Conservation (phyloP, 2,113 vertebrate species). For the Phasianus colchicus region DNA sequence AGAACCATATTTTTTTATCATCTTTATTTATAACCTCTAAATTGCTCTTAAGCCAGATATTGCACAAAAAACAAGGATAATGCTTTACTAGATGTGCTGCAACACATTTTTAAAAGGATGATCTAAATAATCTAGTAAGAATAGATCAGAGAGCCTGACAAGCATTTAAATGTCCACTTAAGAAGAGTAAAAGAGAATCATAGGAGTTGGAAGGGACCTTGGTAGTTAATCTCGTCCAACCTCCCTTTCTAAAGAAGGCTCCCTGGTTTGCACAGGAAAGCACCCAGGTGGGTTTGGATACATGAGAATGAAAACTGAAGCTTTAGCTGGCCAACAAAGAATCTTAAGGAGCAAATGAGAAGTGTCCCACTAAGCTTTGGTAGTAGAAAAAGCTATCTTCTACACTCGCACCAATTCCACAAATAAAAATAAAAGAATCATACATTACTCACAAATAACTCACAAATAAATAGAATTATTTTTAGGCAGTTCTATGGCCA, state of each 20-base stretch:
- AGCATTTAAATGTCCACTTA: not conserved
- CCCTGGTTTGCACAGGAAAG: too few species aligned
- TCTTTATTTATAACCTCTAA: slow-evolving; percentile 9
- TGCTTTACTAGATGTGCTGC: not conserved
- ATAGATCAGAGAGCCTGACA: slow-evolving; percentile 15
- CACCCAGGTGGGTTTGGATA: not conserved
- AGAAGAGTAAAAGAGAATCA: not conserved
- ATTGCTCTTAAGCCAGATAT: not conserved
- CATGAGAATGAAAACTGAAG: not conserved
- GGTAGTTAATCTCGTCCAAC: too few species aligned
- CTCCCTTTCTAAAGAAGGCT: too few species aligned
- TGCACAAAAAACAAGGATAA: slow-evolving; percentile 20
- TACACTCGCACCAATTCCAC: not conserved
- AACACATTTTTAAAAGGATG: slow-evolving; percentile 29
- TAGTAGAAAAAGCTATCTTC: not conserved
- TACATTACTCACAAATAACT: not conserved
- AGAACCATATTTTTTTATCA: not conserved
- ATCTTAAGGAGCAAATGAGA: not conserved
- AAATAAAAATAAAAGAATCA: not conserved
- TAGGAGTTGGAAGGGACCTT: too few species aligned
- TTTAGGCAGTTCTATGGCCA: not conserved
- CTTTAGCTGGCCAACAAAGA: not conserved
- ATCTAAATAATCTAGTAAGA: slow-evolving; percentile 41
- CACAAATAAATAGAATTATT: not conserved
- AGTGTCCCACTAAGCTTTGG: not conserved